phyloP scores from a whole-genome alignment of 2,113 vertebrate genomes.

The Mustelus asterias region DNA sequence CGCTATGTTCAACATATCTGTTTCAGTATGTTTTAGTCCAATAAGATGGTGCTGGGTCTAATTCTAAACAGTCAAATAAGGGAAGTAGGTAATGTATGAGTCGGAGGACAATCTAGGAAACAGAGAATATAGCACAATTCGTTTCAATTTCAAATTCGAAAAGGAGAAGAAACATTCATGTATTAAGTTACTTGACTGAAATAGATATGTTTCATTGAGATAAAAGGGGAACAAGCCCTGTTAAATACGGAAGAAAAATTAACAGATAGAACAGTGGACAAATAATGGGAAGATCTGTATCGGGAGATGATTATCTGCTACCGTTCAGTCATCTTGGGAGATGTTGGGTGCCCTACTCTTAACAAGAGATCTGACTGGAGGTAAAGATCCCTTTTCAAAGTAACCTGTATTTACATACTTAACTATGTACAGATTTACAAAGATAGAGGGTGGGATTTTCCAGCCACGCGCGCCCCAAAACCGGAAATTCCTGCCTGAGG shows the following conservation, averaged over 20 bases:
- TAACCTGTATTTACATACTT: no score
- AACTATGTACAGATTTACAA: no score
- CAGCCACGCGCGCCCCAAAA: no score
- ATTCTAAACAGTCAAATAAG: neutral
- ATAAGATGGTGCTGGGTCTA: neutral
- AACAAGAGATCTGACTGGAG: no score
- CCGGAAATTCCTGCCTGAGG: no score
- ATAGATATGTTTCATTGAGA: neutral
- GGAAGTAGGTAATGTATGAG: neutral
- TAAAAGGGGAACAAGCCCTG: neutral
- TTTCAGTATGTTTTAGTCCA: neutral
- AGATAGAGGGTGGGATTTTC: no score
- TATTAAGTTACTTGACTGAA: neutral
- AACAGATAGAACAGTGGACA: neutral
- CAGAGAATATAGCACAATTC: neutral
- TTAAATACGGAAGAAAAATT: neutral
- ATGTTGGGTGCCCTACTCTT: no score
- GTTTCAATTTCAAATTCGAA: neutral
- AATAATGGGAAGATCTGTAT: neutral
- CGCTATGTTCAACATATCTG: neutral
- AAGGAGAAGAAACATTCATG: neutral
- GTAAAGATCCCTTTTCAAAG: no score
- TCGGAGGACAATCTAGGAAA: constrained; percentile 14
- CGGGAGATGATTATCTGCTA: neutral
- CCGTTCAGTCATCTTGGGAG: no score